phyloP scores from a whole-genome alignment of 2,113 vertebrate species.

The Osmerus mordax region DNA sequence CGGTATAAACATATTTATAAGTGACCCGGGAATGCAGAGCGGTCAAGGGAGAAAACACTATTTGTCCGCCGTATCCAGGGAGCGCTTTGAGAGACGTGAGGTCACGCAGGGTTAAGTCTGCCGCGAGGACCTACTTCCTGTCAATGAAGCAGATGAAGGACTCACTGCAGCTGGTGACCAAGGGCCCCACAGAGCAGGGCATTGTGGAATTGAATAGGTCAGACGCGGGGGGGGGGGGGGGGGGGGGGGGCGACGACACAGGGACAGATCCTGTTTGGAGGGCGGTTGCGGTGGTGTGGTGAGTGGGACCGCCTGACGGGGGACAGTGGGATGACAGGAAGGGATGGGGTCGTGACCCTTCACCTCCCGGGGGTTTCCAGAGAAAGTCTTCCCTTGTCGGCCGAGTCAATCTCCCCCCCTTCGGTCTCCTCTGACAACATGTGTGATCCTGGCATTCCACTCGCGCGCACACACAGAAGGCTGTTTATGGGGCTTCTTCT shows the following conservation, averaged over 20 bases:
- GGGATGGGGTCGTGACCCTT: background rate
- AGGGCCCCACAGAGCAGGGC: conserved; percentile 52
- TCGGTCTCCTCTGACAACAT: background rate
- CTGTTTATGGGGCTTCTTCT: too few relatives aligned
- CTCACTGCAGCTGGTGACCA: conserved; percentile 56
- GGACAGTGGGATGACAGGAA: background rate
- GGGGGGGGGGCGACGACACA: background rate
- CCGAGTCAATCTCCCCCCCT: background rate
- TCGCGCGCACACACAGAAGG: background rate
- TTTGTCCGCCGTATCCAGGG: conserved; percentile 21
- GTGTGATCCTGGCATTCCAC: background rate
- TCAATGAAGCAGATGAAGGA: conserved; percentile 47
- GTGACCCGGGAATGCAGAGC: background rate
- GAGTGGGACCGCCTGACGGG: conserved; percentile 1
- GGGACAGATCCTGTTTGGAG: conserved; percentile 21
- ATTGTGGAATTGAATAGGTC: conserved; percentile 49
- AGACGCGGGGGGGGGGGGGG: conserved; percentile 3
- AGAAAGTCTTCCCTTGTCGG: conserved; percentile 2
- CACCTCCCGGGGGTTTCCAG: background rate
- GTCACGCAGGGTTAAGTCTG: conserved; percentile 55
- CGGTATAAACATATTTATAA: conserved; percentile 19
- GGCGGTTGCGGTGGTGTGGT: conserved; percentile 33
- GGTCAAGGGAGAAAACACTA: conserved; percentile 38
- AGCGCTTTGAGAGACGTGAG: conserved; percentile 16
- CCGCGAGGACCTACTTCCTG: conserved; percentile 65